Base-by-base conservation (phyloP, 2,888 invertebrate genomes). In the Megastigmus dorsalis region DNA sequence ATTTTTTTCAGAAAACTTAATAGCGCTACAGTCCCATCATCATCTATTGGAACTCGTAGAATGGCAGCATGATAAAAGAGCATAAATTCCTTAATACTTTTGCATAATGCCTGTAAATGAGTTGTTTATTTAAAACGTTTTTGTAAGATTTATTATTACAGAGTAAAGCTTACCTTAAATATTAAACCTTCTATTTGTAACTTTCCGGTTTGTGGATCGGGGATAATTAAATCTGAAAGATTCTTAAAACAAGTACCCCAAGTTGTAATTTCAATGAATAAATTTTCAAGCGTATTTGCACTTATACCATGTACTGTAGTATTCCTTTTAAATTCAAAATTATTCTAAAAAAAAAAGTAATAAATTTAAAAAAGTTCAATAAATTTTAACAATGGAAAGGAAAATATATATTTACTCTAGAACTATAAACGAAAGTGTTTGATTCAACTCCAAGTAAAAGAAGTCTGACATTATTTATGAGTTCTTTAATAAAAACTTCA, bases 201-300 rank as follows among this genome's bases (percentile, higher is more conserved):
- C 69, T 84, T 82, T 33, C 80, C 83, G 2, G 78, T 80, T 50
- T 80, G 79, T 15, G 78, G 77, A 72, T 84, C 80, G 2, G 80
- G 77, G 10, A 77, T 76, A 55, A 83, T 79, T 2, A 88, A 76
- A 13, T 72, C 45, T 2, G 81, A 81, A 15, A 88, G 78, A 4
- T 80, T 80, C 73, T 75, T 86, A 73, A 84, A 87, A 76, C 84
- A 86, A n/a, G 84, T 86, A n/a, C 86, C 87, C 85, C 86, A 88
- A 26, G 79, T 68, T 20, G 82, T 81, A 3, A 84, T 77, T 52
- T 84, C 82, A 28, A 71, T 74, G 45, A 82, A 84, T 10, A 81
- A 76, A 54, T 80, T 79, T 28, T 79, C 78, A 52, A 88, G 59
- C 1, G 83, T 78, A 36, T 82, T 79, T 28, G 78, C 70, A 63